Base-by-base conservation (phyloP, 2,113 vertebrate species). In the Paracanthobrama guichenoti region DNA sequence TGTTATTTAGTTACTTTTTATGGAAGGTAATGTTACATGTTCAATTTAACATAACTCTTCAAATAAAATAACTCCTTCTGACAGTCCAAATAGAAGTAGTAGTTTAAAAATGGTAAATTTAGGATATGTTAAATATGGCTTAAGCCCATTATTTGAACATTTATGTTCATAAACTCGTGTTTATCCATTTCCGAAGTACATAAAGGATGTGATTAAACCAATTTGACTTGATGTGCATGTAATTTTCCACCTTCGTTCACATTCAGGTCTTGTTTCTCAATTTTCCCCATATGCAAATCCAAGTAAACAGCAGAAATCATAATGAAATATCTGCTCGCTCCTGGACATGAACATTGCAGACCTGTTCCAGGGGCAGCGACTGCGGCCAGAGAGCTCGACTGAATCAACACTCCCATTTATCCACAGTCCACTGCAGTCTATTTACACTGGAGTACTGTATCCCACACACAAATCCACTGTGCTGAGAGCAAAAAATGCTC, bases 351-450 rank as follows among this genome's bases (percentile, higher is more conserved):
- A 90, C 85, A 86, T 88, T 44, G 81, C 78, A 84, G 85, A 86
- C 50, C 66, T 79, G 86, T 87, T 91, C 84, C 78, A 91, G 86
- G 86, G 86, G 64, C 60, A 89, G 86, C 48, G 88, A 87, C 53
- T 22, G 39, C 79, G 88, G 87, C 84, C 24, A 84, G 42, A 18
- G 12, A 79, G 83, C 76, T 73, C 79, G 4, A 39, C 20, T 92
- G 90, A 93, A 93, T 94, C 82, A 84, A 83, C 88, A 90, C 89
- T 78, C 91, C 91, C 90, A 92, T 94, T 90, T 89, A 79, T 87
- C 75, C 85, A 87, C 88, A 82, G 86, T 90, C 83, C 81, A 85
- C 79, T 83, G 60, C 82, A 83, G 89, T 88, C 71, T 92, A 86
- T 93, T 94, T 90, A 92, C 82, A 89, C 73, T 88, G 90, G 87